Conservation (phyloP, 2,888 invertebrate species). For the Dryadula phaetusa region DNA sequence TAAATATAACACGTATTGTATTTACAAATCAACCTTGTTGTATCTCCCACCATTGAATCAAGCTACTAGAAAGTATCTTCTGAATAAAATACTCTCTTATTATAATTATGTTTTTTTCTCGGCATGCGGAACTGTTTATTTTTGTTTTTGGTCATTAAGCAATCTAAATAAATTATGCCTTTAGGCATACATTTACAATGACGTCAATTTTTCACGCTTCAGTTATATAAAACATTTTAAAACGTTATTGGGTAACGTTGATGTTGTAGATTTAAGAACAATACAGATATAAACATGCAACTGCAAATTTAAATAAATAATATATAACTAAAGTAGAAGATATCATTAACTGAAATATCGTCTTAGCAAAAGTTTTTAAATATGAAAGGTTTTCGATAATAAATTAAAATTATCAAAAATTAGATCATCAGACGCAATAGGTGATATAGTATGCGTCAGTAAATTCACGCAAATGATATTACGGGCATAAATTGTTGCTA, state of each 20-base stretch:
- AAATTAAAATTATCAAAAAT: too few species aligned
- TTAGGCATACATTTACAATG: conserved; percentile 27
- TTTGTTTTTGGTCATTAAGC: conserved; percentile 22
- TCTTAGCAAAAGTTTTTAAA: too few species aligned
- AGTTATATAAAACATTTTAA: conserved; percentile 18
- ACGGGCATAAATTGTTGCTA: too few species aligned
- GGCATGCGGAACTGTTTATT: conserved; percentile 31
- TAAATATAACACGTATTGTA: background rate
- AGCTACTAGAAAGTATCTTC: conserved; percentile 12
- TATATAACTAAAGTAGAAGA: too few species aligned
- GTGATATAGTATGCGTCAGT: too few species aligned
- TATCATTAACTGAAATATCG: too few species aligned
- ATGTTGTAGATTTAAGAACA: conserved; percentile 17
- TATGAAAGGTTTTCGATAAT: too few species aligned
- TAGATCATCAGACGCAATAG: too few species aligned
- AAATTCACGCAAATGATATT: too few species aligned
- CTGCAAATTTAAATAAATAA: too few species aligned
- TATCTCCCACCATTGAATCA: background rate
- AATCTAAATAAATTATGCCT: conserved; percentile 31
- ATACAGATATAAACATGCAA: background rate
- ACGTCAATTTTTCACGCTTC: conserved; percentile 22
- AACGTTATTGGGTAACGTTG: conserved; percentile 11
- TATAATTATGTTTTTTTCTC: conserved; percentile 25
- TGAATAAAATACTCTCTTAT: conserved; percentile 29
- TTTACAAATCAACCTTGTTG: background rate